These are phyloP conservation scores for Tadarida brasiliensis DNA, from an alignment of 2,797 vertebrate genomes.

Conservation along the genomic window DNA sequence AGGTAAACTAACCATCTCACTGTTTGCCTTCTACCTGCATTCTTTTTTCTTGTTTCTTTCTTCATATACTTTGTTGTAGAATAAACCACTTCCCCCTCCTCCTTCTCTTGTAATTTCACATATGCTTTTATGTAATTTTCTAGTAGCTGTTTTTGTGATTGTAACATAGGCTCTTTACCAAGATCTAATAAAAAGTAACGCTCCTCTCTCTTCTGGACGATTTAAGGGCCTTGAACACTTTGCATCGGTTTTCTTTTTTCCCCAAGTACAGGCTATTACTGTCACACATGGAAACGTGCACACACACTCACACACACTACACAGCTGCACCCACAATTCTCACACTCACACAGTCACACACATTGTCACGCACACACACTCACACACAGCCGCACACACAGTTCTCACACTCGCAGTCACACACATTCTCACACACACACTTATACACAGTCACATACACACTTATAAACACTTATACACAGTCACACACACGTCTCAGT, in stretches of 20 bases:
- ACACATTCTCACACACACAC: too few relatives aligned
- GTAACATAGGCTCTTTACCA: not conserved
- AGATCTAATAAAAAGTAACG: slow-evolving; percentile 5
- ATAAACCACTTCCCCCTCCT: not conserved
- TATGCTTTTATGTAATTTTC: slow-evolving; percentile 30
- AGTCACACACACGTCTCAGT: not conserved
- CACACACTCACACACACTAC: too few relatives aligned
- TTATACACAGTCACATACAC: too few relatives aligned
- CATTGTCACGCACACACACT: not conserved
- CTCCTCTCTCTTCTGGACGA: not conserved
- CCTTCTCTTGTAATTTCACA: not conserved
- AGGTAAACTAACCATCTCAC: not conserved
- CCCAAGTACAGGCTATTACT: not conserved
- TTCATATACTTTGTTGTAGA: not conserved
- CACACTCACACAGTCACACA: too few relatives aligned
- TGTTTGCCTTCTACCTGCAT: not conserved
- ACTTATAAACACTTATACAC: too few relatives aligned
- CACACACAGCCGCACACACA: not conserved
- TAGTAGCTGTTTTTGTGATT: not conserved
- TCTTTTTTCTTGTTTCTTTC: not conserved
- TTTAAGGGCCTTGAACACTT: not conserved
- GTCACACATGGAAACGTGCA: too few relatives aligned
- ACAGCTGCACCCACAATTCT: too few relatives aligned
- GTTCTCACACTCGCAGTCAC: too few relatives aligned
- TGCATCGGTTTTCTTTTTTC: not conserved